A percentile compares a stretch with the other conserved stretches of the same genome.
These are phyloP conservation scores for Eupithecia vulgata DNA, from an alignment of 2,888 invertebrate genomes.

Conservation along the genomic window DNA sequence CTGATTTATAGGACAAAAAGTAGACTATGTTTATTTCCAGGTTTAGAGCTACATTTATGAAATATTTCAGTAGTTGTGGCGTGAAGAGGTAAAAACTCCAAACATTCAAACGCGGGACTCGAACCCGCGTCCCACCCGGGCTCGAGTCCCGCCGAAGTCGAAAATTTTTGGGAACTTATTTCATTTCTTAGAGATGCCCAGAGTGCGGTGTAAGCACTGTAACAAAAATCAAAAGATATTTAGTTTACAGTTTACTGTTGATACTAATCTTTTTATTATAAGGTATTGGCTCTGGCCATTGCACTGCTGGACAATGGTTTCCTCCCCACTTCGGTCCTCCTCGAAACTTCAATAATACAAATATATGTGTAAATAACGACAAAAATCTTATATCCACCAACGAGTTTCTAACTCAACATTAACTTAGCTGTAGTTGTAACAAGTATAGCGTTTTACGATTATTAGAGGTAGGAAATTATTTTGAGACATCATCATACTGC, in stretches of 20 bases:
- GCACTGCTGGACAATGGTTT: background rate
- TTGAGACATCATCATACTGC: background rate
- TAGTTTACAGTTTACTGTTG: background rate
- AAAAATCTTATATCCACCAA: no score
- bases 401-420: background rate
- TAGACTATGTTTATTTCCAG: background rate
- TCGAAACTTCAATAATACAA: background rate
- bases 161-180: no score
- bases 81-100: no score
- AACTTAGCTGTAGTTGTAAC: background rate
- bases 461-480: slow-evolving; percentile 1
- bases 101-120: background rate
- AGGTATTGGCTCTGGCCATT: background rate
- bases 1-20: background rate
- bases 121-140: no score
- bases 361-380: background rate
- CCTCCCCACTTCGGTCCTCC: background rate
- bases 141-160: no score
- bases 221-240: no score
- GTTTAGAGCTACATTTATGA: background rate
- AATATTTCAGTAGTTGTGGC: background rate
- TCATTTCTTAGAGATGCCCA: no score
- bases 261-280: background rate
- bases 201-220: no score
- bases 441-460: slow-evolving; percentile 10